These are phyloP conservation scores for Sarcophaga variegata DNA, from an alignment of 2,888 invertebrate genomes.

Conservation along the genomic window DNA sequence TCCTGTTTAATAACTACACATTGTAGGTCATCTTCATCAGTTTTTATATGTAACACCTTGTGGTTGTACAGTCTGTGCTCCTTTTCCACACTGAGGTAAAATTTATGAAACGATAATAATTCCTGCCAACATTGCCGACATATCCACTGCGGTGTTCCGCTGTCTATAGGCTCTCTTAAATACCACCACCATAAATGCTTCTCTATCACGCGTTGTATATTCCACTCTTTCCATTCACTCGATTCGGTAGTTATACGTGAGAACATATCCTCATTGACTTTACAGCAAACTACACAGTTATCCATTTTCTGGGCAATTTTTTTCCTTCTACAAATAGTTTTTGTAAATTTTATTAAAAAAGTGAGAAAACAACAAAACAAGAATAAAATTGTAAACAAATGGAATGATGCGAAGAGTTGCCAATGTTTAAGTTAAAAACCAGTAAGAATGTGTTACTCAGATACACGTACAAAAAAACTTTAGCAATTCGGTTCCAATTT, in stretches of 20 bases:
- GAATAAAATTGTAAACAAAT: slow-evolving; percentile 44
- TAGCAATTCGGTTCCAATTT: background rate
- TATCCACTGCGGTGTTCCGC: slow-evolving; percentile 43
- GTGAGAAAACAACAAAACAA: background rate
- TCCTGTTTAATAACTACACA: slow-evolving; percentile 31
- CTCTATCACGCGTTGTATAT: slow-evolving; percentile 58
- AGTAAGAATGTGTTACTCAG: background rate
- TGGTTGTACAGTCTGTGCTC: slow-evolving; percentile 25
- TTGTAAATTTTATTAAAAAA: slow-evolving; percentile 1
- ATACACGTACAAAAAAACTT: background rate
- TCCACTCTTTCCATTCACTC: slow-evolving; percentile 53
- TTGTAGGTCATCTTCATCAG: background rate
- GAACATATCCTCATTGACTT: slow-evolving; percentile 44
- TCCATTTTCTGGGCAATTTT: slow-evolving; percentile 31
- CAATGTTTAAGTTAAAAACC: background rate
- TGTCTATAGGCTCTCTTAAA: slow-evolving; percentile 8
- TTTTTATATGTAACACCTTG: background rate
- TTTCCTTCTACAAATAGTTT: background rate
- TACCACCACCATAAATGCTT: slow-evolving; percentile 69
- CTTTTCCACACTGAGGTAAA: slow-evolving; percentile 55
- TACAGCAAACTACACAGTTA: slow-evolving; percentile 59
- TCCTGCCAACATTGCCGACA: slow-evolving; percentile 58
- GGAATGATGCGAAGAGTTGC: background rate
- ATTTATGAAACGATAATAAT: slow-evolving; percentile 58
- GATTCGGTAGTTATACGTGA: slow-evolving; percentile 38